These are phyloP conservation scores for Agrochola lota DNA, from an alignment of 2,888 invertebrate genomes.

Conservation along the genomic window DNA sequence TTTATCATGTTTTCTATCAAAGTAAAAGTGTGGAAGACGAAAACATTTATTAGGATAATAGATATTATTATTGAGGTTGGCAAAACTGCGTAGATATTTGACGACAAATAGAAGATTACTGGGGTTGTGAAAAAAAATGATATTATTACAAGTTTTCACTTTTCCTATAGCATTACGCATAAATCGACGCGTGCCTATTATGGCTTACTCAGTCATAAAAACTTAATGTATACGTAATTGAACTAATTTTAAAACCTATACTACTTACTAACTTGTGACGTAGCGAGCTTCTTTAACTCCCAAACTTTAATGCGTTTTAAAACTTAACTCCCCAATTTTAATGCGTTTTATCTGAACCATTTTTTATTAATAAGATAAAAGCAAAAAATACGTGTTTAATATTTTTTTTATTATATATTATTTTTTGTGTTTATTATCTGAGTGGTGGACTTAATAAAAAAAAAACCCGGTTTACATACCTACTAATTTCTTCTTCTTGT, in stretches of 20 bases:
- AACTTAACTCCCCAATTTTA: too few species aligned
- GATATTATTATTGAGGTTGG: constrained; percentile 25
- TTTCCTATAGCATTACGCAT: neutral
- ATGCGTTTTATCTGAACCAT: too few species aligned
- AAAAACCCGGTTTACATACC: too few species aligned
- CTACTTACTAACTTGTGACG: too few species aligned
- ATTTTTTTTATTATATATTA: too few species aligned
- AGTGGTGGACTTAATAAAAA: too few species aligned
- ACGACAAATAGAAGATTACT: constrained; percentile 6
- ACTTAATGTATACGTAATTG: neutral
- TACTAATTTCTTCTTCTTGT: too few species aligned
- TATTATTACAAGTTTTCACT: neutral
- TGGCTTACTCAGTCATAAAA: neutral
- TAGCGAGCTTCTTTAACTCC: too few species aligned
- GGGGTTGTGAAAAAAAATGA: neutral
- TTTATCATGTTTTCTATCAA: constrained; percentile 31
- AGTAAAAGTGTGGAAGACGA: neutral
- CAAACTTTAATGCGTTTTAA: too few species aligned
- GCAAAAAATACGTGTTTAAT: too few species aligned
- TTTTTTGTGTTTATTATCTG: too few species aligned
- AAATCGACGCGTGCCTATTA: neutral
- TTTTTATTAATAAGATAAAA: too few species aligned
- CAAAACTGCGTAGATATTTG: neutral
- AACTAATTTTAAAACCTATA: neutral
- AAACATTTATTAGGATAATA: constrained; percentile 21